These are phyloP conservation scores for Seriola aureovittata DNA, from an alignment of 2,113 vertebrate genomes.

Conservation along the genomic window DNA sequence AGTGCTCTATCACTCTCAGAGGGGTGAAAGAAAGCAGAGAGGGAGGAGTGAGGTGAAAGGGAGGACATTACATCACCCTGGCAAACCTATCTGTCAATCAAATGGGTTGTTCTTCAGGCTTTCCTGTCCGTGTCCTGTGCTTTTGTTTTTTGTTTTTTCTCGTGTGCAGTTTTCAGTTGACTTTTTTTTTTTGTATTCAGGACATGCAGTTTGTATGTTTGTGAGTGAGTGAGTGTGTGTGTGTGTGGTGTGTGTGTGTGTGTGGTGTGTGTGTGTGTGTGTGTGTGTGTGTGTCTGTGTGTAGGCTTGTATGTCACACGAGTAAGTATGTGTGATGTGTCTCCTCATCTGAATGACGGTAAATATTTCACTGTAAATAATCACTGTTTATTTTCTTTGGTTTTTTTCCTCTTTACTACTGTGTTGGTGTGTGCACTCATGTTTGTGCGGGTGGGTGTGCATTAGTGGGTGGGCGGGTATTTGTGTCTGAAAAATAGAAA, in stretches of 20 bases:
- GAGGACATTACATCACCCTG: slow-evolving; percentile 66
- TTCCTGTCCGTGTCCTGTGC: slow-evolving; percentile 20
- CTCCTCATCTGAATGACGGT: slow-evolving; percentile 33
- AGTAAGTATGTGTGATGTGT: neutral
- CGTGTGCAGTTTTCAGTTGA: neutral
- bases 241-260: neutral
- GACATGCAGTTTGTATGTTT: neutral
- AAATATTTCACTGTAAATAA: slow-evolving; percentile 49
- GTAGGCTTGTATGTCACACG: neutral
- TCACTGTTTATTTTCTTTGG: slow-evolving; percentile 35
- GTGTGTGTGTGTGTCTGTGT: neutral
- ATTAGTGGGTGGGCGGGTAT: neutral
- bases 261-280: neutral
- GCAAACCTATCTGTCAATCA: slow-evolving; percentile 69
- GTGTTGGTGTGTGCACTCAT: neutral
- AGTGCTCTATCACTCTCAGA: slow-evolving; percentile 70
- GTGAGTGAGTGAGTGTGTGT: neutral
- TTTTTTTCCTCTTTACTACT: neutral
- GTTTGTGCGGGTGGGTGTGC: neutral
- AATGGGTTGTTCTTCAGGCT: slow-evolving; percentile 18
- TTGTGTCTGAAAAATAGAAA: slow-evolving; percentile 9
- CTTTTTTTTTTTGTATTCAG: neutral
- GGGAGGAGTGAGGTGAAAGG: slow-evolving; percentile 64
- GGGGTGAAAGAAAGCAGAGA: slow-evolving; percentile 61
- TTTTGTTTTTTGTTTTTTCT: neutral